Percentiles rank a stretch among this genome's conserved stretches.
Evolutionary conservation across 2,113 vertebrate genomes (phyloP).

Genomic region (Pyxicephalus adspersus): DNA sequence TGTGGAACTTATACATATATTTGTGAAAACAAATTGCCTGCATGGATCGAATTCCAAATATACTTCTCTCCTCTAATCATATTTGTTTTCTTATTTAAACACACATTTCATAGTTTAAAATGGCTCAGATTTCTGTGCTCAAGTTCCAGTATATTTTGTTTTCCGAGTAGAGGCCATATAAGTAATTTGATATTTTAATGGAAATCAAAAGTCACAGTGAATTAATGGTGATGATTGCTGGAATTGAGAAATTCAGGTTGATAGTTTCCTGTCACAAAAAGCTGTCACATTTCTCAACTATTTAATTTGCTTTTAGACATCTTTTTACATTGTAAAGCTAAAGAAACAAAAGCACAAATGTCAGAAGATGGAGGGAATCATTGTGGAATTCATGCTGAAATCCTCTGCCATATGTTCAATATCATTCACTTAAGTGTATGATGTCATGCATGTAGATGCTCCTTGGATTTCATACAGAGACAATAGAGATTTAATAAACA

Average conservation of each 20-base stretch:
- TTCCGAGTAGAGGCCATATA: constrained; percentile 5
- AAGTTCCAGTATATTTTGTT: constrained; percentile 33
- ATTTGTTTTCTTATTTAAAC: constrained; percentile 30
- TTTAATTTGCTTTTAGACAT: constrained; percentile 7
- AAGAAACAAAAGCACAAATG: neutral
- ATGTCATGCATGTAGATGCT: too few species aligned
- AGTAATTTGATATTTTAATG: constrained; percentile 44
- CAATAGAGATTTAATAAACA: too few species aligned
- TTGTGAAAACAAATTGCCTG: constrained; percentile 6
- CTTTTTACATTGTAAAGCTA: neutral
- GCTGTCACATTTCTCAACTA: constrained; percentile 19
- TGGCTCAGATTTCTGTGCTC: constrained; percentile 8
- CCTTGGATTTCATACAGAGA: too few species aligned
- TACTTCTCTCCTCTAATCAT: constrained; percentile 4
- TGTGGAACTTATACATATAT: constrained; percentile 1
- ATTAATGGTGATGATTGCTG: constrained; percentile 39
- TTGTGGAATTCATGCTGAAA: neutral
- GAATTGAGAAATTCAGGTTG: constrained; percentile 19
- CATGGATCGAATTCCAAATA: constrained; percentile 18
- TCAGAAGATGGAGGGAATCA: neutral
- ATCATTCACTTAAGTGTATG: too few species aligned
- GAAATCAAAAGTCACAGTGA: constrained; percentile 35
- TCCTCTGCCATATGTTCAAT: neutral
- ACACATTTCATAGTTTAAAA: constrained; percentile 3
- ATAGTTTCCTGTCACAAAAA: constrained; percentile 6